Base-by-base conservation (phyloP, 1,140 invertebrate genomes). In the Pomacea maculata region DNA sequence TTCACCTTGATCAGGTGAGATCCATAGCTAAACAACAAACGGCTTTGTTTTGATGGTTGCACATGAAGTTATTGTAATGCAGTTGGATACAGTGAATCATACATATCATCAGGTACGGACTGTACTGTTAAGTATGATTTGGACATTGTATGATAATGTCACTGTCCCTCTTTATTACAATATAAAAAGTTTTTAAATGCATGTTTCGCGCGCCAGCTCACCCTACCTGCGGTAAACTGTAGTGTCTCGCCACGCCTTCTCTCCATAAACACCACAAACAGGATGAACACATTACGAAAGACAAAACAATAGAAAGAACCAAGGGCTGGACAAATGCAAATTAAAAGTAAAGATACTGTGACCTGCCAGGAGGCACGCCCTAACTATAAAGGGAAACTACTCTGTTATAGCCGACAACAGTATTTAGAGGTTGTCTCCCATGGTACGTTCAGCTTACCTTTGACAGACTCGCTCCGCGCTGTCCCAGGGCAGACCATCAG, bases 1-100 rank as follows among this genome's bases (percentile, higher is more conserved):
- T 77, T 82, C 17, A 80, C 78, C 34, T 67, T 76, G 19, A 78
- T 61, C 67, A 82, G 15, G 70, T 76, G n/a, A 12, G 78, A 55
- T 75, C 81, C 78, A 55, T 82, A 82, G 34, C 81, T 82, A 54
- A 71, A 75, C 55, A 15, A 75, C 34, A 45, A 45, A 6, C 3
- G 34, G 2, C 34, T 45, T 45, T 4, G 34, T 45, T 4, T 45
- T 45, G 34, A 45, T 45, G 34, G 34, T 45, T 45, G 34, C 1
- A 45, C 34, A 45, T 45, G 34, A 45, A 45, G 34, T 45, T 45
- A 6, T 45, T 45, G 34, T 45, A 45, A 45, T 45, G 34, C 34
- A 45, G 34, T 45, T 45, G 34, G 3, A 45, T 1, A 45, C 34
- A 45, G 34, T 6, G 34, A 45, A 45, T 45, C 34, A 45, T 45